Evolutionary conservation across 2,797 vertebrate species (phyloP).

Genomic region (Antrozous pallidus): DNA sequence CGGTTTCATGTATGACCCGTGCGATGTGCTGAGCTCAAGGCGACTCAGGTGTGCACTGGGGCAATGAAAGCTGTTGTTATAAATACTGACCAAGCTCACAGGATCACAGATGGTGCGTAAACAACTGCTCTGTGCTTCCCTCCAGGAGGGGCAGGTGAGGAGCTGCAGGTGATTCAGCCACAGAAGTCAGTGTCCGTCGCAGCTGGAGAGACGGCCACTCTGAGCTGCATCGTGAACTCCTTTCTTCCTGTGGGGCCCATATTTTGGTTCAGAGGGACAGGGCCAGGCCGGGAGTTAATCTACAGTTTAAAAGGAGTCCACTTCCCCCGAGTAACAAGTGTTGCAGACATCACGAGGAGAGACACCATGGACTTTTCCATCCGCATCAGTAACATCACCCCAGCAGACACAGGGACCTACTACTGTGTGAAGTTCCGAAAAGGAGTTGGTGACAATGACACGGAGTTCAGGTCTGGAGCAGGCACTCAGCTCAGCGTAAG

Average conservation of each 20-base stretch:
- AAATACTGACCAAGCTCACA: neutral
- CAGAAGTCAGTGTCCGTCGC: accelerated
- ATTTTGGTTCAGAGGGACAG: conserved; percentile 59
- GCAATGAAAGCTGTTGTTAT: neutral
- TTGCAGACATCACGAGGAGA: accelerated
- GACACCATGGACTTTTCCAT: neutral
- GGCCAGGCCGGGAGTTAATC: accelerated
- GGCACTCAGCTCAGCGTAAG: neutral
- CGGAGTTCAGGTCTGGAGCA: neutral
- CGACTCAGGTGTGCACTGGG: accelerated
- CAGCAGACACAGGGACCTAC: neutral
- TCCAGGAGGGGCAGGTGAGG: neutral
- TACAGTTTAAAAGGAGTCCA: accelerated
- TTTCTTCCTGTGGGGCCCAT: accelerated
- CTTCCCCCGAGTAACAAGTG: accelerated
- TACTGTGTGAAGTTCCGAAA: conserved; percentile 36
- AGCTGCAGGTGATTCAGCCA: conserved; percentile 37
- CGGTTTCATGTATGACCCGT: accelerated
- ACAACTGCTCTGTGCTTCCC: neutral
- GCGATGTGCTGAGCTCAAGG: accelerated
- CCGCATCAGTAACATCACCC: neutral
- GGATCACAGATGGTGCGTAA: accelerated
- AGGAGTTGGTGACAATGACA: accelerated
- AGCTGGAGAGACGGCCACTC: neutral
- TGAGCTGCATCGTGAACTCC: accelerated